Base-by-base conservation (phyloP, 2,797 vertebrate species). In the Poecile montanus region DNA sequence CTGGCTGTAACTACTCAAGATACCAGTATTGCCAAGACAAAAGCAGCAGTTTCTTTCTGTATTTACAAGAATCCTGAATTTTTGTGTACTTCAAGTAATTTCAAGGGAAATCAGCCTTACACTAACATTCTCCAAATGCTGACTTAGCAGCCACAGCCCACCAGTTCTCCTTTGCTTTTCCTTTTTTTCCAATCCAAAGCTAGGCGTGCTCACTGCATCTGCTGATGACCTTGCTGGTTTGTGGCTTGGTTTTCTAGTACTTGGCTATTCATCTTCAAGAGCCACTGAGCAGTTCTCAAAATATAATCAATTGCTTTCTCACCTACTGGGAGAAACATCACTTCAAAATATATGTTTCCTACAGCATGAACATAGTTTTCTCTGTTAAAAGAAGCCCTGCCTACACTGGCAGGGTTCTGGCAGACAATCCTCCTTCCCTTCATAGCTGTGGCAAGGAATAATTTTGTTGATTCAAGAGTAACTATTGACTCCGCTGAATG, bases 91-190 rank as follows among this genome's bases (percentile, higher is more conserved):
- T 57, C 36, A 63, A 65, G 34, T 30, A 32, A 72, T n/a, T 58
- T 58, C 65, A 65, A 48, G 77, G 62, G 72, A 93, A 95, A 87
- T 61, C 92, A 84, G 57, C 47, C 61, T 73, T 58, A 57, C 13
- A 23, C 27, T 38, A 26, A 54, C 67, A 42, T 73, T 72, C 75
- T 62, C 62, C 62, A 86, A 89, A 89, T 62, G 93, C 91, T 97
- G 94, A 95, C 65, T 63, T 53, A 21, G 91, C 82, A 95, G 68
- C 45, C 68, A 60, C 80, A 91, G 40, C 75, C 85, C 72, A 75
- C 56, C 83, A 91, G 63, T 58, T 92, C 85, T 91, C 60, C 63
- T 88, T 81, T 60, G 34, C 62, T 80, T 91, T 88, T 81, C 36
- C 50, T 61, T 70, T 74, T 82, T 76, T 57, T 26, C 74, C 40